Percentiles rank a stretch among this genome's conserved stretches.
These are phyloP conservation scores for Drosophila crucigera DNA, from an alignment of 2,888 invertebrate species.

Conservation along the genomic window DNA sequence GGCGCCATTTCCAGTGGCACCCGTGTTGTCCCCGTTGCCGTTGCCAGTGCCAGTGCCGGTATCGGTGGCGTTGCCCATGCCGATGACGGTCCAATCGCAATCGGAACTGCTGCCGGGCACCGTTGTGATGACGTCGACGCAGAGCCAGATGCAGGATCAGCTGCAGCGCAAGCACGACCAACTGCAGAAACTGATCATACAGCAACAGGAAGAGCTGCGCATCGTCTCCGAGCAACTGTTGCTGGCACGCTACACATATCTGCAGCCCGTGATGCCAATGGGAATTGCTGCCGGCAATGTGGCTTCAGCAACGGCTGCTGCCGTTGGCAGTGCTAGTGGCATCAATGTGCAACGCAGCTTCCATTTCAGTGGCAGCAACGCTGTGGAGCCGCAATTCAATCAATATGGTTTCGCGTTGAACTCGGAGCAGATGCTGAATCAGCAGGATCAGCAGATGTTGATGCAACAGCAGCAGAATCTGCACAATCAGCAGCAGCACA, in stretches of 20 bases:
- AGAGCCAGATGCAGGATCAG: conserved; percentile 89
- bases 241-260: conserved; percentile 91
- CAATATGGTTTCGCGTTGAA: conserved; percentile 82
- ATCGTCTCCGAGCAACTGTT: conserved; percentile 94
- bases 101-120: conserved; percentile 79
- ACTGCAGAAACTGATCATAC: conserved; percentile 92
- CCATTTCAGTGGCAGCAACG: conserved; percentile 64
- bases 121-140: conserved; percentile 87
- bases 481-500: conserved; percentile 78
- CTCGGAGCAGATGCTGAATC: conserved; percentile 77
- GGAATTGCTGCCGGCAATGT: conserved; percentile 64
- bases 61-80: conserved; percentile 83
- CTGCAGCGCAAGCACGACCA: conserved; percentile 93
- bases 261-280: conserved; percentile 84
- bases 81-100: conserved; percentile 75
- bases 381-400: conserved; percentile 80
- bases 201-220: conserved; percentile 94
- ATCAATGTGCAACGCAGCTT: conserved; percentile 58
- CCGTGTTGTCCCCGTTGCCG: conserved; percentile 86
- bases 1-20: conserved; percentile 86
- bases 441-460: conserved; percentile 80
- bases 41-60: conserved; percentile 83
- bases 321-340: conserved; percentile 46
- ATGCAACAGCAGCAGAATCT: conserved; percentile 76
- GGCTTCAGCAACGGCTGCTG: conserved; percentile 38